These are phyloP conservation scores for Acrobasis suavella DNA, from an alignment of 2,888 invertebrate genomes.

Conservation along the genomic window DNA sequence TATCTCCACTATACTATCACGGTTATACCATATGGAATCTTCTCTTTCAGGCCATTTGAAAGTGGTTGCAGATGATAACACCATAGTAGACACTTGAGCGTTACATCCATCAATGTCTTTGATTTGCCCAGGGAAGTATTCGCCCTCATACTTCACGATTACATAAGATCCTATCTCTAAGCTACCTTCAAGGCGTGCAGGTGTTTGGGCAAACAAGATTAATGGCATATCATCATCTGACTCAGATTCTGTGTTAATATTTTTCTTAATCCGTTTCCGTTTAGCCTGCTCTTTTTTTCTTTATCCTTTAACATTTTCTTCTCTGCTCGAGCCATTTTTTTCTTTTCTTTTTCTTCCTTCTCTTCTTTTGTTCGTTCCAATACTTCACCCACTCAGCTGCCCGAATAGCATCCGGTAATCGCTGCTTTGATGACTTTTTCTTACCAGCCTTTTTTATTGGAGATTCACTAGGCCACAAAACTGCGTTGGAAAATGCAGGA, in stretches of 20 bases:
- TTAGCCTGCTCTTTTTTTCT: background rate
- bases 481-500: too few relatives aligned
- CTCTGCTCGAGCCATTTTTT: background rate
- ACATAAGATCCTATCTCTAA: slow-evolving; percentile 14
- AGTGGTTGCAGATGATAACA: slow-evolving; percentile 22
- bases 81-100: slow-evolving; percentile 23
- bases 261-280: slow-evolving; percentile 19
- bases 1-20: slow-evolving; percentile 20
- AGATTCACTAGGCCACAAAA: too few relatives aligned
- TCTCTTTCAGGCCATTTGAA: slow-evolving; percentile 25
- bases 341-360: too few relatives aligned
- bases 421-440: too few relatives aligned
- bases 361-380: too few relatives aligned
- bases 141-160: slow-evolving; percentile 25
- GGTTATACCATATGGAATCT: slow-evolving; percentile 22
- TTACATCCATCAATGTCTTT: slow-evolving; percentile 4
- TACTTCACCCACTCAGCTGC: too few relatives aligned
- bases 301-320: slow-evolving; percentile 3
- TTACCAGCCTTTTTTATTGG: background rate
- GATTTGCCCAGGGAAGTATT: slow-evolving; percentile 22
- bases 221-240: slow-evolving; percentile 3
- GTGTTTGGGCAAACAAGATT: slow-evolving; percentile 16
- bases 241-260: slow-evolving; percentile 3
- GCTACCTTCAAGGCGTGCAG: slow-evolving; percentile 21
- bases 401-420: too few relatives aligned